Conservation (phyloP, 2,113 vertebrate genomes). For the Numida meleagris region DNA sequence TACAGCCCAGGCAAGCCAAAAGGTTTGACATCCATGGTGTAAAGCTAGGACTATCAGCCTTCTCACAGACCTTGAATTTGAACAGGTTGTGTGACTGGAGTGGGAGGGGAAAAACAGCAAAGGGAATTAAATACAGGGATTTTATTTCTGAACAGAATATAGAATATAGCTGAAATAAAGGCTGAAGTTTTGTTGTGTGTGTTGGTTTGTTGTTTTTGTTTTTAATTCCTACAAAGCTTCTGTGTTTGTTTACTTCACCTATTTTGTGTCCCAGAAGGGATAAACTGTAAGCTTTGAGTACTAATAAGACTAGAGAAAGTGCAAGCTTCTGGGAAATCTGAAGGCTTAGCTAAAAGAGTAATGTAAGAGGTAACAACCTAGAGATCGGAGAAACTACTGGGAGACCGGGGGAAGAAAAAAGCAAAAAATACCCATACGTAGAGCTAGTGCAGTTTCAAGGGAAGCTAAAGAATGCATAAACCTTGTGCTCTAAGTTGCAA, state of each 20-base stretch:
- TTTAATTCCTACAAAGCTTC: conserved; percentile 7
- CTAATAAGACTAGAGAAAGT: conserved; percentile 22
- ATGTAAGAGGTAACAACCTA: conserved; percentile 4
- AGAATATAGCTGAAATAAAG: not conserved
- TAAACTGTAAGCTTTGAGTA: conserved; percentile 15
- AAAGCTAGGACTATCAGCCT: not conserved
- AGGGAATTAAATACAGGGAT: not conserved
- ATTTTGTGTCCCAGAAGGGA: conserved; percentile 2
- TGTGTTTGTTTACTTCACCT: conserved; percentile 47
- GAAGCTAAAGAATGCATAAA: not conserved
- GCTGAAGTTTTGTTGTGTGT: not conserved
- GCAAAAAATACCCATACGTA: not conserved
- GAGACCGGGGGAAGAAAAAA: not conserved
- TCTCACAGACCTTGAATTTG: not conserved
- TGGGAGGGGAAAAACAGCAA: not conserved
- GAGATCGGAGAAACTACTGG: not conserved
- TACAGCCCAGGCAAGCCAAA: no score
- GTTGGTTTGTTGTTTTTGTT: not conserved
- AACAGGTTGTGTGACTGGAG: not conserved
- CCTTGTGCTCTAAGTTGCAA: not conserved
- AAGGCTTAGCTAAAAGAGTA: not conserved
- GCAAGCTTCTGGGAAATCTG: conserved; percentile 43
- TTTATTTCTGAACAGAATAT: no score
- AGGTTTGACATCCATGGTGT: no score
- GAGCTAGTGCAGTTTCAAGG: not conserved